Evolutionary conservation across 2,888 invertebrate genomes (phyloP), one percentile per base, ranked within the genome.

Genomic region (Carcina quercana): DNA sequence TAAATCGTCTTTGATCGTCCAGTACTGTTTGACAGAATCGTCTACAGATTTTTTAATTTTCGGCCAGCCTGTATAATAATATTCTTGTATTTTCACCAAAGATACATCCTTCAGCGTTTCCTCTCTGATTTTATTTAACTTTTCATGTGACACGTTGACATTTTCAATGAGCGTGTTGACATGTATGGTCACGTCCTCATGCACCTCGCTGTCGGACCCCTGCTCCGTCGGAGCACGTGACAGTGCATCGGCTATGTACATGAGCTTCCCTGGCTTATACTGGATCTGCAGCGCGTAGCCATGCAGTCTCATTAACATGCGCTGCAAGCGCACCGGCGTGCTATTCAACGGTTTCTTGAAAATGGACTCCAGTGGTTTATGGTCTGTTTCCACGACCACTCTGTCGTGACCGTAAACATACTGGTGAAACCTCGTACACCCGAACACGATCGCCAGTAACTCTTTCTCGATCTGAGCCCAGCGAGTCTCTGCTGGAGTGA

Each of bases 191-290:
- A 37, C 31, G n/a, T 41, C 34, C 4, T 38, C 21, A 8, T 17
- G 15, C 8, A 31, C 22, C 2, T 43, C 40, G 20, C 21, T 22
- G 4, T 37, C 12, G 13, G 13, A 5, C 7, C 36, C 35, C 26
- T 20, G 14, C 13, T 38, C 34, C 3, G 25, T 39, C n/a, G 48
- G 35, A 12, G 34, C 38, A 15, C 59, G 40, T 3, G 57, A 59
- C 13, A 64, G 34, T 14, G 56, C 46, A 34, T 62, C 59, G 4
- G 58, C 52, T 14, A 60, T 34, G 12, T 45, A 40, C 21, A 57
- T 30, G 13, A 43, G 39, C 38, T 48, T 59, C n/a, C 54, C 59
- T 1, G 56, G 56, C 10, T 27, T 35, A 6, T 35, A 34, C 8
- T 8, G 8, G 14, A 34, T 5, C 1, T 21, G 2, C 3, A 17